A percentile compares a stretch with the other conserved stretches of the same genome.
phyloP scores from a whole-genome alignment of 2,113 vertebrate genomes.

The Albula glossodonta region DNA sequence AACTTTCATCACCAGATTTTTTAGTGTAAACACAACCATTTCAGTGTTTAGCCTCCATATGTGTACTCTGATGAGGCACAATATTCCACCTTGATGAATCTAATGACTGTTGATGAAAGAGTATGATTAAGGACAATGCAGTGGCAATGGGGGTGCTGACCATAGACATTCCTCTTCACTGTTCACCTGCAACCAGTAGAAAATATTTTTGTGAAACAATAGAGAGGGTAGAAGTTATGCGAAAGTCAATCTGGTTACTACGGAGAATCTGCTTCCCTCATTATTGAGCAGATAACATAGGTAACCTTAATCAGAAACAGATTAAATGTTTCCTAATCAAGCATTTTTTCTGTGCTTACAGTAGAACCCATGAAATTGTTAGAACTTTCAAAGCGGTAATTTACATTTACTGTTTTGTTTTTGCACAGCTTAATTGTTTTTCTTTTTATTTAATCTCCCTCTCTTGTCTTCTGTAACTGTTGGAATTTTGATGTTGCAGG shows the following conservation, averaged over 20 bases:
- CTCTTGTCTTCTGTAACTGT: neutral
- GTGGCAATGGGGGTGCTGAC: neutral
- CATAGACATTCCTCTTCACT: too few species aligned
- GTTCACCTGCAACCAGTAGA: too few species aligned
- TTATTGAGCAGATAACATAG: neutral
- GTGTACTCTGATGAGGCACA: neutral
- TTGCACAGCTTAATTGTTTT: neutral
- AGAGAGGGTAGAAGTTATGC: neutral
- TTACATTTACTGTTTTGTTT: too few species aligned
- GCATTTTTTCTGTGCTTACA: too few species aligned
- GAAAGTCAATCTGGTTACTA: neutral
- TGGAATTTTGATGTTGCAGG: conserved; percentile 64
- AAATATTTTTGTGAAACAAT: neutral
- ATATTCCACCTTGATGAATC: too few species aligned
- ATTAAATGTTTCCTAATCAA: neutral
- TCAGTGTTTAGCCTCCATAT: neutral
- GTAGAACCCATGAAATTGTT: too few species aligned
- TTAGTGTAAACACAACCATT: too few species aligned
- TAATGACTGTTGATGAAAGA: too few species aligned
- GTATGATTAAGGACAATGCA: too few species aligned
- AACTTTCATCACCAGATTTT: neutral
- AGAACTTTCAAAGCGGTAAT: too few species aligned
- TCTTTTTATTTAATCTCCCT: neutral
- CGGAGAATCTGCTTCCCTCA: neutral
- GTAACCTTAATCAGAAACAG: neutral